Conservation (phyloP, 2,113 vertebrate genomes). For the Heterotilapia buettikoferi region DNA sequence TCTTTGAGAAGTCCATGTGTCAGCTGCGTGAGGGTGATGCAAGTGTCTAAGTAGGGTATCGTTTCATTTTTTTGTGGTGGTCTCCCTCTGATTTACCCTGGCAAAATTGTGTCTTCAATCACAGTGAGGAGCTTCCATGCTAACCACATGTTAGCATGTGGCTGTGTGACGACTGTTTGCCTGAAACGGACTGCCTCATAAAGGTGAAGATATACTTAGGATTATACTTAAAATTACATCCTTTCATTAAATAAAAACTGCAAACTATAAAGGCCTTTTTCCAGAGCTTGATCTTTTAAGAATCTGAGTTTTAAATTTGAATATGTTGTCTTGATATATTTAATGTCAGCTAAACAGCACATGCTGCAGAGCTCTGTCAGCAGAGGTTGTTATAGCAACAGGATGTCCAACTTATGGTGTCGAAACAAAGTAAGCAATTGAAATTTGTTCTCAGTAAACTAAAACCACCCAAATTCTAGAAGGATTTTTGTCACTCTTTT, state of each 20-base stretch:
- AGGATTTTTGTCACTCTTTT: background rate
- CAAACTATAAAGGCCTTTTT: background rate
- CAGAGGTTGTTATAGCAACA: background rate
- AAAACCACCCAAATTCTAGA: rapidly evolving
- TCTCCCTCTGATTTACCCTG: background rate
- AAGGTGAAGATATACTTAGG: background rate
- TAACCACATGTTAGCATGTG: background rate
- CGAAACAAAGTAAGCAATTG: background rate
- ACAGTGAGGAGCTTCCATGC: background rate
- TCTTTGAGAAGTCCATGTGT: background rate
- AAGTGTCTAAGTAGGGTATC: rapidly evolving
- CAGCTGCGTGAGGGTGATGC: rapidly evolving
- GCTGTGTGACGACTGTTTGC: rapidly evolving
- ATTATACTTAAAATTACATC: background rate
- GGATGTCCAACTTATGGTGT: background rate
- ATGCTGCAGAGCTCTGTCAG: background rate
- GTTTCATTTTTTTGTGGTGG: background rate
- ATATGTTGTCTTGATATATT: background rate
- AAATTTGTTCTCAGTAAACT: background rate
- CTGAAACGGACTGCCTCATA: background rate
- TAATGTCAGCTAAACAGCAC: background rate
- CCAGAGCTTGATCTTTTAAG: background rate
- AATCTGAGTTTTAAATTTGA: background rate
- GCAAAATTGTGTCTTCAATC: rapidly evolving
- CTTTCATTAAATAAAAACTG: background rate